Base-by-base conservation (phyloP, 2,113 vertebrate species). In the Gyps fulvus region DNA sequence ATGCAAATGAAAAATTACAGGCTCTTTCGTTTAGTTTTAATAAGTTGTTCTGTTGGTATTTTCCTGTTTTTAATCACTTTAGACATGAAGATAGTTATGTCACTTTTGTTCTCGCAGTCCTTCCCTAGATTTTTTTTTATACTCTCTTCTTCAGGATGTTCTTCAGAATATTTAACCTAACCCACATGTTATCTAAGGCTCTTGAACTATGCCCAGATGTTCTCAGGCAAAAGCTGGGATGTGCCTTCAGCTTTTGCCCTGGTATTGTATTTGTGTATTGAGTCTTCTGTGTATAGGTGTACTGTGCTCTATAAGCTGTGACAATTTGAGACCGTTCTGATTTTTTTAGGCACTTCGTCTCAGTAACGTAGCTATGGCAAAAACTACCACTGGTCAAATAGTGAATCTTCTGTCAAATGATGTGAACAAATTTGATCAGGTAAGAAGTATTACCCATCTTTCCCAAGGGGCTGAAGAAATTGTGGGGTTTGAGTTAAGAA, bases 351-450 rank as follows among this genome's bases (percentile, higher is more conserved):
- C 99, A 4, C 98, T 99, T 90, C 97, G 98, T 92, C 98, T 99
- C 91, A 99, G 98, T 97, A 99, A 98, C 9, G 25, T 70, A 26
- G 99, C 99, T 43, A 98, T 99, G 99, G 98, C 98, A 57, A 98
- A 99, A 97, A 99, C 99, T 20, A 99, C 99, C 91, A 99, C 99
- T 3, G 99, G 99, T 62, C 99, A 99, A 91, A 99, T 99, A 47
- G 99, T 99, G 84, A 99, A 99, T 91, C 98, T 99, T 40, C 98
- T 99, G 19, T 99, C 99, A 78, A 99, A 99, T 5, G 99, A 99
- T 18, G 99, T 99, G 95, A 99, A 99, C 97, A 99, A 98, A 97
- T 99, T 99, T 94, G 99, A 99, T 96, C 98, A 99, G 90, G 99
- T 99, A 97, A 66, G 98, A 43, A 45, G 8, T 34, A 9, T 61